Percentiles rank a stretch among this genome's conserved stretches.
Evolutionary conservation across 2,797 vertebrate genomes (phyloP).

Genomic region (Leuciscus waleckii): DNA sequence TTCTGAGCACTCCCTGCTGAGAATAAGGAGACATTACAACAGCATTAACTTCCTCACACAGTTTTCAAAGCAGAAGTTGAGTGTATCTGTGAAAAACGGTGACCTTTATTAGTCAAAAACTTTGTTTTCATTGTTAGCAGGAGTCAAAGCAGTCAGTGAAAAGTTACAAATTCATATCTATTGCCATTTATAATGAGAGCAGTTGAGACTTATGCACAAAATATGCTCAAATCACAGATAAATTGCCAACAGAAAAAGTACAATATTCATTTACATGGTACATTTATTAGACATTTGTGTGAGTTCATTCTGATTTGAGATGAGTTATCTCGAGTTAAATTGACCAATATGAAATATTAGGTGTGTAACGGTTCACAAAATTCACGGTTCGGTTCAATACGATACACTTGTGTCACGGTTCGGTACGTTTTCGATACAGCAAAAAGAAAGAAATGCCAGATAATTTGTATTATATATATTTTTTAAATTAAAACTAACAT

Average conservation of each 20-base stretch:
- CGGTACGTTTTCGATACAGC: too few species aligned
- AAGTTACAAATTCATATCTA: too few species aligned
- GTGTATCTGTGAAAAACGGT: neutral
- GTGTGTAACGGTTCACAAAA: too few species aligned
- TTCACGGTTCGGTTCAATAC: too few species aligned
- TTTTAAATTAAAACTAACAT: too few species aligned
- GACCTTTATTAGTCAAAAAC: conserved; percentile 16
- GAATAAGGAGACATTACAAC: conserved; percentile 18
- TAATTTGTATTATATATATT: too few species aligned
- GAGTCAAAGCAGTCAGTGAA: neutral
- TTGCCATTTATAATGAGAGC: neutral
- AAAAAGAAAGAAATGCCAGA: too few species aligned
- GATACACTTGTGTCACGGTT: too few species aligned
- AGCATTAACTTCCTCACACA: neutral
- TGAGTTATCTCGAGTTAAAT: neutral
- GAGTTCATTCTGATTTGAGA: neutral
- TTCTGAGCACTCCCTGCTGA: neutral
- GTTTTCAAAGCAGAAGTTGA: conserved; percentile 2
- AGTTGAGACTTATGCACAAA: neutral
- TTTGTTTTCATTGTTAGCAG: neutral
- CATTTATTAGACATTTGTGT: neutral
- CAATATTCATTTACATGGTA: neutral
- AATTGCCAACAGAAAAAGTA: neutral
- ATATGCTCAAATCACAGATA: neutral
- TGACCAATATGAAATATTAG: too few species aligned